A percentile compares a stretch with the other conserved stretches of the same genome.
phyloP scores from a whole-genome alignment of 2,113 vertebrate genomes.

The Xiphophorus hellerii region DNA sequence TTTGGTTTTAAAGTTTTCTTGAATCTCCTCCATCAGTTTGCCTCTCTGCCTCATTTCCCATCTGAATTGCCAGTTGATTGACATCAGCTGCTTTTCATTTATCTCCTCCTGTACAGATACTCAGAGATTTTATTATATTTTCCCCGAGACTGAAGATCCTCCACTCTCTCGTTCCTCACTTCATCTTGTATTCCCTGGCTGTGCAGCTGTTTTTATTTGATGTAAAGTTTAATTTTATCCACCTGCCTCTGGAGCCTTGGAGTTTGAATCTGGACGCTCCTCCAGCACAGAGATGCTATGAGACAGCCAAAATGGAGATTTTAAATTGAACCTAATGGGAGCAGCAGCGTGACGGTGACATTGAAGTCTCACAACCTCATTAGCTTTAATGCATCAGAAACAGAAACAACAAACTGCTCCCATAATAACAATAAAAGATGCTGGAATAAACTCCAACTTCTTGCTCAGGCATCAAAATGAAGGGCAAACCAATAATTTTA shows the following conservation, averaged over 20 bases:
- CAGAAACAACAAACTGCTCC: background rate
- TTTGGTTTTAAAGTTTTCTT: background rate
- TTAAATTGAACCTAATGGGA: background rate
- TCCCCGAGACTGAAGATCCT: background rate
- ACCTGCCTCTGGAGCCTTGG: background rate
- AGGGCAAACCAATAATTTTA: too few relatives aligned
- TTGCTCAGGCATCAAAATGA: too few relatives aligned
- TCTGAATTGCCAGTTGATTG: background rate
- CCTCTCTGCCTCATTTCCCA: background rate
- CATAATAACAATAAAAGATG: too few relatives aligned
- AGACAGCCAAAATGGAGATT: background rate
- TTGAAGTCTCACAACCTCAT: background rate
- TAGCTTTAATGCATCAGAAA: background rate
- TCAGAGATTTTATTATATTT: background rate
- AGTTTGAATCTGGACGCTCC: background rate
- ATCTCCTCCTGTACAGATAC: background rate
- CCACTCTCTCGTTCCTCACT: background rate
- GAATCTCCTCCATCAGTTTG: background rate
- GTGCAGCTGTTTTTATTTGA: background rate
- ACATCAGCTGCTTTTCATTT: background rate
- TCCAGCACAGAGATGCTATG: background rate
- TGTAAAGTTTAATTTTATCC: conserved; percentile 6
- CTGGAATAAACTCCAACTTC: too few relatives aligned
- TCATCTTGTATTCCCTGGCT: background rate
- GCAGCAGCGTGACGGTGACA: background rate